These are phyloP conservation scores for Eumaeus atala DNA, from an alignment of 1,140 invertebrate species.

Conservation along the genomic window DNA sequence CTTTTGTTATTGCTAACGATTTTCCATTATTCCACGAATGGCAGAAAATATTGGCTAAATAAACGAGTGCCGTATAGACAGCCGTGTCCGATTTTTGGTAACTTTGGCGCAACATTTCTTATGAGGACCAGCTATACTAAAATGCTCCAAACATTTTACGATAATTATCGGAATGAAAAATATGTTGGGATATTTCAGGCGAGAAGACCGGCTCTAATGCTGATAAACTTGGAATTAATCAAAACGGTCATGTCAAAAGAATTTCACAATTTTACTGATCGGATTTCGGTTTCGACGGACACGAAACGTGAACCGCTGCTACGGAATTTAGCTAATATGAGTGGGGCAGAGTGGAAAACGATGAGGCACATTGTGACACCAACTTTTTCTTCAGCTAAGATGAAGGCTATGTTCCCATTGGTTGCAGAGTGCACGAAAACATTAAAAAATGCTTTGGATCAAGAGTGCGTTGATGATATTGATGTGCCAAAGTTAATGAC, in stretches of 20 bases:
- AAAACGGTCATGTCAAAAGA: conserved; percentile 69
- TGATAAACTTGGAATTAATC: conserved; percentile 65
- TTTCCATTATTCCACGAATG: conserved; percentile 52
- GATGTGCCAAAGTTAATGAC: conserved; percentile 53
- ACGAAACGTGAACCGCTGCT: conserved; percentile 60
- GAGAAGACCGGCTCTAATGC: conserved; percentile 56
- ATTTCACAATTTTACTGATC: conserved; percentile 62
- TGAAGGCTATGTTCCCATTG: conserved; percentile 71
- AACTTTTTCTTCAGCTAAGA: conserved; percentile 70
- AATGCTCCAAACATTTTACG: conserved; percentile 56
- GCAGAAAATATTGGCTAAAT: conserved; percentile 56
- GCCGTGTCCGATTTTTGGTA: conserved; percentile 64
- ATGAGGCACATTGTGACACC: conserved; percentile 62
- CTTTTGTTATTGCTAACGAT: conserved; percentile 43
- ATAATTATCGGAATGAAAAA: conserved; percentile 45
- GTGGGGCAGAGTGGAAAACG: conserved; percentile 66
- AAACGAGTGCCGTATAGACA: conserved; percentile 58
- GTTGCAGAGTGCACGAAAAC: conserved; percentile 54
- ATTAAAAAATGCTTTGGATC: conserved; percentile 37
- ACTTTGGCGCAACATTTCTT: conserved; percentile 56
- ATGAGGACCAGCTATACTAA: conserved; percentile 53
- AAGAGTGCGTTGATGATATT: conserved; percentile 37
- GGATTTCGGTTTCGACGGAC: conserved; percentile 57
- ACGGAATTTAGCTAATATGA: conserved; percentile 63
- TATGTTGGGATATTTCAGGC: conserved; percentile 65